Evolutionary conservation across 2,888 invertebrate genomes (phyloP).

Genomic region (Himalopsyche kuldschensis): DNA sequence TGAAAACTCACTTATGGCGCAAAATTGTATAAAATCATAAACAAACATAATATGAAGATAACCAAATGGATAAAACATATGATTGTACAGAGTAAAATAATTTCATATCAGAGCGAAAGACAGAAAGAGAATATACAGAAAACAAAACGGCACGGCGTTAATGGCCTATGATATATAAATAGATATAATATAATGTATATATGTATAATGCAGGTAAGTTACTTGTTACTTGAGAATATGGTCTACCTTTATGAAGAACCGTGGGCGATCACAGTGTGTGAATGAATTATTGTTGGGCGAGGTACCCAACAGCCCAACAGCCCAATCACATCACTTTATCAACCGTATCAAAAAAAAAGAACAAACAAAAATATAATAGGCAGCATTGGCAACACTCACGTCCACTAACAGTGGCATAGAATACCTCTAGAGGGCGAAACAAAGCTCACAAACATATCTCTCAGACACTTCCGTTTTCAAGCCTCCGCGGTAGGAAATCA

Average conservation of each 20-base stretch:
- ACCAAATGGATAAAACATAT: conserved; percentile 19
- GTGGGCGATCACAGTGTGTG: conserved; percentile 34
- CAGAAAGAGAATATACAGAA: conserved; percentile 37
- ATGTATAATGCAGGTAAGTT: conserved; percentile 39
- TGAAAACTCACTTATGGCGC: background rate
- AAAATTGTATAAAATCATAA: conserved; percentile 19
- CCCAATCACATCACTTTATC: conserved; percentile 39
- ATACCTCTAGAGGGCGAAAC: conserved; percentile 17
- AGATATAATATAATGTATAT: conserved; percentile 23
- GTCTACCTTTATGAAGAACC: conserved; percentile 38
- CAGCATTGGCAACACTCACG: conserved; percentile 19
- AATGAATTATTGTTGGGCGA: conserved; percentile 34
- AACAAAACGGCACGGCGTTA: conserved; percentile 34
- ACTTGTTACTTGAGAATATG: conserved; percentile 38
- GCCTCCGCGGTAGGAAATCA: background rate
- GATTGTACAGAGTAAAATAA: conserved; percentile 28
- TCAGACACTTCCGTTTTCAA: conserved; percentile 14
- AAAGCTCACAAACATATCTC: conserved; percentile 1
- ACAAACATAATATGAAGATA: background rate
- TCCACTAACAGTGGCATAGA: background rate
- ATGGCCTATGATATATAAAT: conserved; percentile 28
- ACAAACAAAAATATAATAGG: conserved; percentile 38
- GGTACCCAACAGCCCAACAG: conserved; percentile 9
- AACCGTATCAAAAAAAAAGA: conserved; percentile 38
- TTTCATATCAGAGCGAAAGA: conserved; percentile 35